Conservation (phyloP, 64 coral and sea anemone genomes). For the Hydrozoanthus tunicans region DNA sequence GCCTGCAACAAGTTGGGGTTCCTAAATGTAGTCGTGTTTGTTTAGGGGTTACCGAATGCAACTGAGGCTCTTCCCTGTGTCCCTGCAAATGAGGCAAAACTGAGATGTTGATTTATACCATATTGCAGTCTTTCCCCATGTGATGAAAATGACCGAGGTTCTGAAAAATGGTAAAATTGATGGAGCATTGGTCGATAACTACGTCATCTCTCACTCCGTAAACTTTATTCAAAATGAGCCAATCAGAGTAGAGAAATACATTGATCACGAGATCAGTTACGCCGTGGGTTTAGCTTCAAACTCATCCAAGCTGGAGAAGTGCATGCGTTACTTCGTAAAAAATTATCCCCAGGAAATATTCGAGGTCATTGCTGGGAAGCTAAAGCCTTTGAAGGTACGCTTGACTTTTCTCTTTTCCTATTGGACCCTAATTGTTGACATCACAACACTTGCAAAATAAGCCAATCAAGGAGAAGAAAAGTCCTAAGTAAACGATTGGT, state of each 20-base stretch:
- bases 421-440: not conserved
- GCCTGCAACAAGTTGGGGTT: too few species aligned
- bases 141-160: conserved; percentile 75
- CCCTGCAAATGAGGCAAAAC: too few species aligned
- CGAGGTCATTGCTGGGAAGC: conserved; percentile 72
- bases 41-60: too few species aligned
- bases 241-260: conserved; percentile 88
- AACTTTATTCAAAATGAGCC: conserved; percentile 77
- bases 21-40: too few species aligned
- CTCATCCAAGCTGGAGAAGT: conserved; percentile 67
- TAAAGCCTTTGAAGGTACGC: conserved; percentile 76
- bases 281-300: conserved; percentile 70
- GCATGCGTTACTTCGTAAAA: conserved; percentile 67
- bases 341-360: conserved; percentile 92
- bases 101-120: not conserved
- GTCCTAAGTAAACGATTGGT: too few species aligned
- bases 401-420: not conserved
- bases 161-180: conserved; percentile 74
- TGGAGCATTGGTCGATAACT: conserved; percentile 85
- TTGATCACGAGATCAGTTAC: conserved; percentile 79
- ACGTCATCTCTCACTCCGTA: conserved; percentile 79
- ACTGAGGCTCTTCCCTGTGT: too few species aligned
- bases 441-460: too few species aligned
- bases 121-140: conserved; percentile 70
- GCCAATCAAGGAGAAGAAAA: too few species aligned